phyloP scores from a whole-genome alignment of 2,888 invertebrate species.

The Andrena dorsata region DNA sequence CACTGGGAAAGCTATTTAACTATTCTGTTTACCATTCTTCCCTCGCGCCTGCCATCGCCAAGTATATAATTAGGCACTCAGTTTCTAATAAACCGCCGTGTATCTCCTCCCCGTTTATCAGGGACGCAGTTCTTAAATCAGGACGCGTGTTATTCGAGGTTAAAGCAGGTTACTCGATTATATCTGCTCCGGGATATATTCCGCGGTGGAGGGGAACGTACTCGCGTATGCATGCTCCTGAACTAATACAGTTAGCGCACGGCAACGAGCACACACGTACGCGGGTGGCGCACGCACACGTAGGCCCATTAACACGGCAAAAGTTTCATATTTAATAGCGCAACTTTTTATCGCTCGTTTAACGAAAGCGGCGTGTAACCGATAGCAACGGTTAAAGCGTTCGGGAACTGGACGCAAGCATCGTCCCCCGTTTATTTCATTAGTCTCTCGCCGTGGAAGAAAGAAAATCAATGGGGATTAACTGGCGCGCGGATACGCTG shows the following conservation, averaged over 20 bases:
- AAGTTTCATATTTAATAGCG: constrained; percentile 65
- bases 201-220: background rate
- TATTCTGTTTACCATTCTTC: background rate
- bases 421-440: constrained; percentile 35
- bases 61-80: background rate
- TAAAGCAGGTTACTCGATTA: constrained; percentile 63
- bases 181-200: constrained; percentile 40
- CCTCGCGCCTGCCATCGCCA: background rate
- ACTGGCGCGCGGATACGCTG: constrained; percentile 4
- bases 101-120: constrained; percentile 23
- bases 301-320: constrained; percentile 43
- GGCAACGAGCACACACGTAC: constrained; percentile 35
- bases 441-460: constrained; percentile 1
- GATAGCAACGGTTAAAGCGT: constrained; percentile 30
- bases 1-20: too few species aligned
- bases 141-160: constrained; percentile 60
- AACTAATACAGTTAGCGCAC: constrained; percentile 58
- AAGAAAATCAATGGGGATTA: constrained; percentile 35
- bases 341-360: constrained; percentile 51
- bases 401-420: constrained; percentile 22
- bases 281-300: background rate
- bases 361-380: constrained; percentile 39
- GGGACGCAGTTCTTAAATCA: constrained; percentile 61
- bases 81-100: background rate
- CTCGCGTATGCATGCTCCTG: constrained; percentile 40